phyloP scores from a whole-genome alignment of 2,888 invertebrate species.

The Scaptomyza cyrtandrae region DNA sequence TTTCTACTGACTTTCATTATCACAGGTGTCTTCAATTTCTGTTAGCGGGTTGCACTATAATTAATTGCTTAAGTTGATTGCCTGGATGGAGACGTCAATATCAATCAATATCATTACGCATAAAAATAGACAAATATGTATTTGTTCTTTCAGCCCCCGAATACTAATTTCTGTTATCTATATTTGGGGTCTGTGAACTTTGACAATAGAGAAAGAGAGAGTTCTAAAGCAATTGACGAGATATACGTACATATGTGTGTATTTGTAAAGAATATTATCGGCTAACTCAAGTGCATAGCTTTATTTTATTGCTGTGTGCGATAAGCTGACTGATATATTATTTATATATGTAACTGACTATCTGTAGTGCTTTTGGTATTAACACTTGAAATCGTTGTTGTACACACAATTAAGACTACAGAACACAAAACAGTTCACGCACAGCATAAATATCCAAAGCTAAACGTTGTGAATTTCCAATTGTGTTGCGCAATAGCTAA shows the following conservation, averaged over 20 bases:
- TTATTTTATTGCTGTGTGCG: neutral
- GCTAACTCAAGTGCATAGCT: slow-evolving; percentile 1
- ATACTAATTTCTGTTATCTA: slow-evolving; percentile 13
- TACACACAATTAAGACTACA: neutral
- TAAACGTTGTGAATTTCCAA: neutral
- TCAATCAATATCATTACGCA: slow-evolving; percentile 7
- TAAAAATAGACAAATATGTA: neutral
- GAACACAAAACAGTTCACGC: neutral
- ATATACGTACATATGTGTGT: neutral
- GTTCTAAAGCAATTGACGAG: neutral
- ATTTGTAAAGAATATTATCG: slow-evolving; percentile 5
- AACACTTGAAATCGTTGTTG: neutral
- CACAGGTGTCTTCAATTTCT: slow-evolving; percentile 2
- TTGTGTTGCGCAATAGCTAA: slow-evolving; percentile 5
- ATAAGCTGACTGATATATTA: slow-evolving; percentile 10
- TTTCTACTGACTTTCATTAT: neutral
- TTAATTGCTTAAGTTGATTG: slow-evolving; percentile 25
- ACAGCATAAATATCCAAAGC: slow-evolving; percentile 1
- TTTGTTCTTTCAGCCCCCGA: neutral
- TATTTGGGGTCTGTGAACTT: slow-evolving; percentile 19
- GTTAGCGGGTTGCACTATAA: slow-evolving; percentile 7
- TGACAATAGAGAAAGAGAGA: slow-evolving; percentile 1
- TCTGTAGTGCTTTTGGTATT: neutral
- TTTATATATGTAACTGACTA: too few species aligned
- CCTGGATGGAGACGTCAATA: neutral